Conservation (phyloP, 2,113 vertebrate genomes). For the Rhea pennata region DNA sequence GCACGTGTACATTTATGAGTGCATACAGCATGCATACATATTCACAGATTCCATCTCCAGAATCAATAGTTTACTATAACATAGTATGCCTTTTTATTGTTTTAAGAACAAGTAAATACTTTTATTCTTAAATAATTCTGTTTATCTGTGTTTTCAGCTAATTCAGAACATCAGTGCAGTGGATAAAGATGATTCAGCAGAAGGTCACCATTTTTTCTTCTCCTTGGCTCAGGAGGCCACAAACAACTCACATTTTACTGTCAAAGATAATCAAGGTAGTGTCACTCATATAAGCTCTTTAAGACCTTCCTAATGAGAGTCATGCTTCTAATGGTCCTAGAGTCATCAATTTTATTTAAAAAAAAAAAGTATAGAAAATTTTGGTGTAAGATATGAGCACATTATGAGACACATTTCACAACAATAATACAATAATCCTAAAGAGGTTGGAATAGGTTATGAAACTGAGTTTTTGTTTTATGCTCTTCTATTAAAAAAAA, state of each 20-base stretch:
- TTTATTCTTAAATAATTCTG: not conserved
- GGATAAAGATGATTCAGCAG: conserved; percentile 85
- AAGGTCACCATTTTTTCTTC: conserved; percentile 87
- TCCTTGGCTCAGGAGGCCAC: conserved; percentile 78
- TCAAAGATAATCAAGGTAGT: conserved; percentile 91
- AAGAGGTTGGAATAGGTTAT: not conserved
- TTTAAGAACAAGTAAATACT: not conserved
- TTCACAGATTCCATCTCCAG: not conserved
- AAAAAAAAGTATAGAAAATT: not conserved
- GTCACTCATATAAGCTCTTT: not conserved
- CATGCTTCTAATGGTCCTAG: not conserved
- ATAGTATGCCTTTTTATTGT: not conserved
- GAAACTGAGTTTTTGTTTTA: too few species aligned
- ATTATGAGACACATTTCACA: not conserved
- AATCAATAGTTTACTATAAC: not conserved
- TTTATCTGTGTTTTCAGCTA: conserved; percentile 73
- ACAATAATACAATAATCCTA: not conserved
- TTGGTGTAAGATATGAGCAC: not conserved
- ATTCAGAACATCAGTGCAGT: conserved; percentile 89
- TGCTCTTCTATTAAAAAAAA: not conserved
- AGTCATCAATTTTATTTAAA: not conserved
- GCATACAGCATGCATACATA: accelerated
- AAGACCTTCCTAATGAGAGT: not conserved
- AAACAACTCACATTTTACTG: conserved; percentile 86
- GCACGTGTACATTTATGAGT: not conserved